Conservation (phyloP, 1,140 invertebrate genomes). For the Meloidogyne exigua region DNA sequence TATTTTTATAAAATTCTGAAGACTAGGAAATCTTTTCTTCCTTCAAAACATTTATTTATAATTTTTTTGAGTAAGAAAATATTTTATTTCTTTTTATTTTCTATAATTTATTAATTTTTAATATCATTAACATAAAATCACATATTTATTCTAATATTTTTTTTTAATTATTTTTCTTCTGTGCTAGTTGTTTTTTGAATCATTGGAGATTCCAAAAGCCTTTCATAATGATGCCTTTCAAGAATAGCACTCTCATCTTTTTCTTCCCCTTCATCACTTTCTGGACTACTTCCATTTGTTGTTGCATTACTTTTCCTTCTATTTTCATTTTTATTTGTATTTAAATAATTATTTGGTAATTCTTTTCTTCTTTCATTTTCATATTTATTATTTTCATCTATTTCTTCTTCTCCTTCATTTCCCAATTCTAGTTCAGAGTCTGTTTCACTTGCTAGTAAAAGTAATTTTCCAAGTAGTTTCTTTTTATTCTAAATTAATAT, state of each 20-base stretch:
- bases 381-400: conserved; percentile 9
- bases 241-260: conserved; percentile 25
- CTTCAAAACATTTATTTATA: too few species aligned
- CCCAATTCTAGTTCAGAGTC: conserved; percentile 29
- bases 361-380: conserved; percentile 22
- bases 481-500: background rate
- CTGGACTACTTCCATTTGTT: background rate
- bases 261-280: conserved; percentile 20
- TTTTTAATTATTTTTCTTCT: conserved; percentile 3
- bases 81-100: too few species aligned
- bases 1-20: background rate
- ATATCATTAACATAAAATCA: background rate
- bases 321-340: background rate
- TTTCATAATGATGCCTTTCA: conserved; percentile 47
- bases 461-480: background rate
- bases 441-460: conserved; percentile 19
- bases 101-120: too few species aligned
- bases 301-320: background rate
- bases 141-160: background rate
- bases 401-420: conserved; percentile 14
- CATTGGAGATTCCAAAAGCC: conserved; percentile 47
- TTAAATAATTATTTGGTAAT: conserved; percentile 6
- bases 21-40: too few species aligned
- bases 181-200: background rate
- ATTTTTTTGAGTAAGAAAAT: too few species aligned